A percentile compares a stretch with the other conserved stretches of the same genome.
phyloP scores from a whole-genome alignment of 2,113 vertebrate species.

The Pteropus alecto region DNA sequence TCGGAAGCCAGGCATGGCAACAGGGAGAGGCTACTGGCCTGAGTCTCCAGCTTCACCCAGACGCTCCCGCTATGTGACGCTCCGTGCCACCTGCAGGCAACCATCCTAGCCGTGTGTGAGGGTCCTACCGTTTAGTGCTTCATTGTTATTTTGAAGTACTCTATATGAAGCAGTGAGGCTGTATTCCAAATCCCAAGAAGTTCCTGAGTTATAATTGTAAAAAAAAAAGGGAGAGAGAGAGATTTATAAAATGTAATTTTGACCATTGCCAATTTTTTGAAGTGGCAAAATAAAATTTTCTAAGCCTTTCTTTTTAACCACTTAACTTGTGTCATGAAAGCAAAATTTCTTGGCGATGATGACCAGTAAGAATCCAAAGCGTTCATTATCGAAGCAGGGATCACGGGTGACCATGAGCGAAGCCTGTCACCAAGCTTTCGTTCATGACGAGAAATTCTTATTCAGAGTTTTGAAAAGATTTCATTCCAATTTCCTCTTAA shows the following conservation, averaged over 20 bases:
- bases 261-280: neutral
- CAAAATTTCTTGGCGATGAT: neutral
- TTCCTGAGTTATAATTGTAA: neutral
- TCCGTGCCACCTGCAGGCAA: neutral
- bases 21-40: neutral
- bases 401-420: neutral
- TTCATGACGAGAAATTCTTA: neutral
- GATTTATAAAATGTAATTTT: neutral
- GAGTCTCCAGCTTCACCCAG: neutral
- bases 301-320: neutral
- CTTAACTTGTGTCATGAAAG: neutral
- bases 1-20: neutral
- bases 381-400: neutral
- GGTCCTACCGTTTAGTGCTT: neutral
- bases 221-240: neutral
- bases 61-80: neutral
- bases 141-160: neutral
- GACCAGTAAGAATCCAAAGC: neutral
- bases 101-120: accelerated
- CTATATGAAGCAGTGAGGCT: neutral
- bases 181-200: neutral
- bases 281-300: neutral
- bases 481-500: neutral
- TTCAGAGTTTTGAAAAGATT: neutral
- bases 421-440: neutral